These are phyloP conservation scores for Vulpes lagopus DNA, from an alignment of 2,113 vertebrate species.

Conservation along the genomic window DNA sequence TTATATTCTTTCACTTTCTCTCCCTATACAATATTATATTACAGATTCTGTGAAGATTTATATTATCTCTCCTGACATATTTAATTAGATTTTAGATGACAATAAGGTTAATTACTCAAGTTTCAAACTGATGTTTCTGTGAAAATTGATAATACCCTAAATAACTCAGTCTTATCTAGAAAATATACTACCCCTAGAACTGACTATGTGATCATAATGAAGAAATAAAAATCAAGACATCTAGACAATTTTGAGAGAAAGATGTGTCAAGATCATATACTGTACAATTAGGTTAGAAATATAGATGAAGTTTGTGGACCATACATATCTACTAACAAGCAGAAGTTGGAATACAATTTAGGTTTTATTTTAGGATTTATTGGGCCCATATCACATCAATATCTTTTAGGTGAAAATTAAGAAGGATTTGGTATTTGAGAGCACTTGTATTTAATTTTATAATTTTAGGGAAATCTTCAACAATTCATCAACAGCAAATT, in stretches of 20 bases:
- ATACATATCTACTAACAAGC: neutral
- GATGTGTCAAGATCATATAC: neutral
- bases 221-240: neutral
- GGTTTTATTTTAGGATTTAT: neutral
- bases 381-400: neutral
- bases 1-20: neutral
- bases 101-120: neutral
- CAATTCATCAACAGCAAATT: neutral
- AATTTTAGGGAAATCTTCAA: neutral
- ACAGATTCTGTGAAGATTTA: neutral
- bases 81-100: neutral
- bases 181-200: neutral
- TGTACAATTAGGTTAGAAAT: neutral
- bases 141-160: neutral
- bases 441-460: neutral
- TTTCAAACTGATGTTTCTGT: conserved; percentile 8
- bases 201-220: neutral
- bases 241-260: neutral
- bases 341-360: neutral
- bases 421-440: neutral
- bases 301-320: neutral
- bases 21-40: neutral
- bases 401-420: conserved; percentile 22
- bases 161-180: neutral
- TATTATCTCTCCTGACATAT: neutral